Evolutionary conservation across 2,888 invertebrate species (phyloP).

Genomic region (Chromoteleia sp.): DNA sequence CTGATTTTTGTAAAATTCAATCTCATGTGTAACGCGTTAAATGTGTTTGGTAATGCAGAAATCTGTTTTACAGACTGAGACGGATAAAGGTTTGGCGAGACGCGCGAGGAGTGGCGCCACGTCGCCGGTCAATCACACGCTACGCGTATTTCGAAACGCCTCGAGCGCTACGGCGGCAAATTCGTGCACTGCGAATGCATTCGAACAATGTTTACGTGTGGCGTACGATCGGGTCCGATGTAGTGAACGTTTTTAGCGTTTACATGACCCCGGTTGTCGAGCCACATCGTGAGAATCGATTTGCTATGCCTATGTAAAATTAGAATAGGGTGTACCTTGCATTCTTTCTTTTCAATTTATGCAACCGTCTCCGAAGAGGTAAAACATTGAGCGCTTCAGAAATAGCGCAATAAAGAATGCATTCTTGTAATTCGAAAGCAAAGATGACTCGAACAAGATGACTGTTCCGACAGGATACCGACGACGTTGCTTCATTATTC

Average conservation of each 20-base stretch:
- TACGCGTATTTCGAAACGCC: slow-evolving; percentile 13
- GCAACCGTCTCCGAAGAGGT: background rate
- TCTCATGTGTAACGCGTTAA: too few relatives aligned
- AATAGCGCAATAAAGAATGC: too few relatives aligned
- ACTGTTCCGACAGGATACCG: slow-evolving; percentile 2
- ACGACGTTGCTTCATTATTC: slow-evolving; percentile 20
- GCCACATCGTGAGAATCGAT: slow-evolving; percentile 55
- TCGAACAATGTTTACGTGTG: slow-evolving; percentile 53
- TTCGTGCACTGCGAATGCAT: slow-evolving; percentile 30
- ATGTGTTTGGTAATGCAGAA: slow-evolving; percentile 12
- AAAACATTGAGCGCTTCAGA: background rate
- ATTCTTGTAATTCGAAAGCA: background rate
- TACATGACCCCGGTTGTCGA: slow-evolving; percentile 47
- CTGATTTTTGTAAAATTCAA: too few relatives aligned
- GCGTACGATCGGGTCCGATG: slow-evolving; percentile 28
- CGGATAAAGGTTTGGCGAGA: background rate
- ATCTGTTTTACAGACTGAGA: background rate
- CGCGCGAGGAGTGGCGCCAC: slow-evolving; percentile 37
- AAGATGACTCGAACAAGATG: background rate
- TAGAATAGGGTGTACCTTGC: slow-evolving; percentile 23
- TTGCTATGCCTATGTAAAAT: slow-evolving; percentile 46
- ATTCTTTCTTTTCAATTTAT: slow-evolving; percentile 22
- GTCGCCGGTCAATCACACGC: background rate
- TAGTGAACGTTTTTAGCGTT: slow-evolving; percentile 51
- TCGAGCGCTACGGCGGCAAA: slow-evolving; percentile 39